Conservation (phyloP, 35 echinoderm and acorn worm species). For the Diadema setosum region DNA sequence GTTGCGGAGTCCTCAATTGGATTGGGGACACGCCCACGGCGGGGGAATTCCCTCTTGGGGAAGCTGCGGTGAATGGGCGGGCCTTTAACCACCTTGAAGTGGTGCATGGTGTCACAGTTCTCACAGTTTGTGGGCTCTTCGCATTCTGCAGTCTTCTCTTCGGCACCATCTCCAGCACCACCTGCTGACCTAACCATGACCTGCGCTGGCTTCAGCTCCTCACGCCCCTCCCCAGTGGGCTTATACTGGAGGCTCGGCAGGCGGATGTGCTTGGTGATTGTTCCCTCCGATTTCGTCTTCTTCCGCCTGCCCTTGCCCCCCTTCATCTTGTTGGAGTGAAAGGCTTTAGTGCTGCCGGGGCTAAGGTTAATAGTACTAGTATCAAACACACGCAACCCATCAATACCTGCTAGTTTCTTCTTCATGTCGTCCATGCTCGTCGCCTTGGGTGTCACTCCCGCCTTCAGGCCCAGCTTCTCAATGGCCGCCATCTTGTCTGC, state of each 20-base stretch:
- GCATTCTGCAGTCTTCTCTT: background rate
- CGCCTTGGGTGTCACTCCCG: background rate
- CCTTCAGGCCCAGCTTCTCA: background rate
- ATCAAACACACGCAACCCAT: background rate
- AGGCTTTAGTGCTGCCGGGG: background rate
- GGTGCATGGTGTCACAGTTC: background rate
- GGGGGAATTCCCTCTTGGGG: conserved; percentile 14
- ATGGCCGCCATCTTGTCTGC: background rate
- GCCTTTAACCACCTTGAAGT: background rate
- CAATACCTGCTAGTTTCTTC: conserved; percentile 93
- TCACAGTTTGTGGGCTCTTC: conserved; percentile 15
- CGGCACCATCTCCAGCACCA: background rate
- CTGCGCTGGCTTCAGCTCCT: conserved; percentile 38
- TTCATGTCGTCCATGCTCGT: conserved; percentile 87
- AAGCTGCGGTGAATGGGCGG: conserved; percentile 6
- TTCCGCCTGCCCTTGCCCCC: background rate
- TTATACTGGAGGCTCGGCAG: conserved; percentile 36
- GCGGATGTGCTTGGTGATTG: conserved; percentile 18
- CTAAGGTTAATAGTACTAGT: background rate
- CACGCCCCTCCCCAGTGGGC: conserved; percentile 17
- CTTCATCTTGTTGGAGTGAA: conserved; percentile 8
- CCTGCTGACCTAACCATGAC: conserved; percentile 19
- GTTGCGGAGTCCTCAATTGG: background rate
- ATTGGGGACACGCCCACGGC: background rate
- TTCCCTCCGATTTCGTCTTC: background rate